Conservation (phyloP, 2,113 vertebrate species). For the Pungitius pungitius region DNA sequence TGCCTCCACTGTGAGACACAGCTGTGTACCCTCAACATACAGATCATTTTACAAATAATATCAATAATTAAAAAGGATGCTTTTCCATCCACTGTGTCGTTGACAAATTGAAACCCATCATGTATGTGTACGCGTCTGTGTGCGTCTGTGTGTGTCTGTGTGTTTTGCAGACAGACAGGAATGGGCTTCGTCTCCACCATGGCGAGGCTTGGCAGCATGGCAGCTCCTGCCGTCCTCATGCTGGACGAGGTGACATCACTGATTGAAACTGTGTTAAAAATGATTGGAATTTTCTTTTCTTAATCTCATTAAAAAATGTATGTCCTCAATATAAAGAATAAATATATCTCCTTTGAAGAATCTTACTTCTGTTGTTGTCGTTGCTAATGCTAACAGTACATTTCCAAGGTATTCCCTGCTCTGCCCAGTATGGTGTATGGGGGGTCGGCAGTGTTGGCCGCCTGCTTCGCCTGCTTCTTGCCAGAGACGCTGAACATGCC, state of each 20-base stretch:
- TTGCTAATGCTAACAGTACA: not conserved
- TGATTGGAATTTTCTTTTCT: not conserved
- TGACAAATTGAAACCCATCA: too few relatives aligned
- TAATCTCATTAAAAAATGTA: not conserved
- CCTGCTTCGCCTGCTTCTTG: slow-evolving; percentile 78
- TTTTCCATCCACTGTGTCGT: too few relatives aligned
- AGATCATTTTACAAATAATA: too few relatives aligned
- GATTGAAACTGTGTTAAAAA: not conserved
- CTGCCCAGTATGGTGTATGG: slow-evolving; percentile 87
- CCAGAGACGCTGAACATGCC: slow-evolving; percentile 87
- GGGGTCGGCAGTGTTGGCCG: slow-evolving; percentile 77
- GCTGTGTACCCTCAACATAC: too few relatives aligned
- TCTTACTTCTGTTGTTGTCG: not conserved
- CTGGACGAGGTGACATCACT: slow-evolving; percentile 78
- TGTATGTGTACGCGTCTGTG: not conserved
- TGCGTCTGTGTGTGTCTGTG: not conserved
- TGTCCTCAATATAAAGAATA: not conserved
- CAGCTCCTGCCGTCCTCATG: slow-evolving; percentile 89
- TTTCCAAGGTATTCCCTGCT: slow-evolving; percentile 75
- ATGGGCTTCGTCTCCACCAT: slow-evolving; percentile 90
- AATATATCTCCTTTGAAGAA: not conserved
- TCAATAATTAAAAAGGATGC: too few relatives aligned
- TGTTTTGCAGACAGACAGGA: slow-evolving; percentile 88
- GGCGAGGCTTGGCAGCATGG: slow-evolving; percentile 89
- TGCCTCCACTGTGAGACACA: too few relatives aligned